Evolutionary conservation across 1,140 invertebrate genomes (phyloP), one percentile per base, ranked within the genome.

Genomic region (Drosophila rhopaloa): DNA sequence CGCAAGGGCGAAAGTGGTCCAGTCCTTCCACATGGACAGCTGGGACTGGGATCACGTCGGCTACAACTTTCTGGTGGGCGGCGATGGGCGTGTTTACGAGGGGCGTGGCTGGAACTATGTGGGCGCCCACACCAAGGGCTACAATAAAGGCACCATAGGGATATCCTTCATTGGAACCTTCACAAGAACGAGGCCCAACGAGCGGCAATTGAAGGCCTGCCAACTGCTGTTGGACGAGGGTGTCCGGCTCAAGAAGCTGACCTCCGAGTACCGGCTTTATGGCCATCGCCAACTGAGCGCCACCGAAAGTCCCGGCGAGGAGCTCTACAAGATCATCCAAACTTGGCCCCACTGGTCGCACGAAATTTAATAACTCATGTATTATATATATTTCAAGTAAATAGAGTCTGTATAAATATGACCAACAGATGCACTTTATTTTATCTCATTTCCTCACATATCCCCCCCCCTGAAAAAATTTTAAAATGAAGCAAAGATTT

Each of bases 131-230:
- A 95, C 95, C 0, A 91, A 93, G 29, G 93, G 93, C 41, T 96
- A 95, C 78, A 96, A 97, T 81, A 81, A 62, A 13, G 92, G 93
- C 16, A 94, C 94, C 41, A 92, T 96, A 35, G 85, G 95, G 41
- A 95, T 97, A 51, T 94, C 94, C 5, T 95, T 97, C 44, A 95
- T 97, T 59, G 96, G 96, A 5, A 94, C 95, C 47, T 96, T 94
- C 75, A 94, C 93, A 10, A 93, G 93, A 72, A 65, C 93, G 8
- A 93, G 94, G 16, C 94, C 93, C 8, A 61, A 91, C 5, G 91
- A 92, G 16, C 93, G 94, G 5, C 95, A 96, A 79, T 35, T 96
- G 5, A 80, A 94, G 0, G 94, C 94, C 1, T 94, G 94, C 0
- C 94, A 94, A 71, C 84, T 94, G 6, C 92, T 96, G 0, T 91